Base-by-base conservation (phyloP, 2,113 vertebrate genomes). In the Galbula dea region DNA sequence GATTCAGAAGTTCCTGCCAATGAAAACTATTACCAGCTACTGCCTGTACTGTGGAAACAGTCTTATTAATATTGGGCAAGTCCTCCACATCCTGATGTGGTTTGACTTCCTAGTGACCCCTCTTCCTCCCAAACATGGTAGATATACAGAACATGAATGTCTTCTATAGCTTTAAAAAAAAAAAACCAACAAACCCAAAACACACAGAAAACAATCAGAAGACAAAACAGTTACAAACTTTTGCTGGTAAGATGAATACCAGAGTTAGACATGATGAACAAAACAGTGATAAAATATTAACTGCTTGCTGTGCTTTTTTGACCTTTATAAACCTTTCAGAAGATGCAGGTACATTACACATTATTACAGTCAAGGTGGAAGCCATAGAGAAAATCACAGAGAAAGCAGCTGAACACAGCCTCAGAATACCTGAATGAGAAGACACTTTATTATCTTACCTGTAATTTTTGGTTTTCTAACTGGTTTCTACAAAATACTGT, bases 1-100 rank as follows among this genome's bases (percentile, higher is more conserved):
- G 46, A 86, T 94, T 81, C 72, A 72, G 85, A 90, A 91, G 76
- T 10, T 86, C 72, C 73, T 91, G 82, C 89, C 89, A 90, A 77
- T 79, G 85, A 93, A 80, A 93, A 91, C 72, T 71, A 68, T 63
- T 57, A 81, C 72, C 61, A 74, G 52, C 79, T 91, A 77, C 83
- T 96, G 93, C 97, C 96, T 94, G 46, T 63, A 67, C 73, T 97
- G 95, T 97, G 97, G 96, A 97, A 98, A 98, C 96, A 98, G 94
- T 96, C 94, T 97, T 97, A 95, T 37, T 93, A 87, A 78, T 93
- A 88, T 19, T 72, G 91, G 86, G 65, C 79, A 95, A 88, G 74
- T 89, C 92, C 69, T 93, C 85, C 94, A 96, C 78, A 96, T 96
- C 89, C 94, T 79, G 91, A 95, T 95, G 83, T 90, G 94, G 92